phyloP scores from a whole-genome alignment of 2,888 invertebrate species.

The Drosophila mettleri region DNA sequence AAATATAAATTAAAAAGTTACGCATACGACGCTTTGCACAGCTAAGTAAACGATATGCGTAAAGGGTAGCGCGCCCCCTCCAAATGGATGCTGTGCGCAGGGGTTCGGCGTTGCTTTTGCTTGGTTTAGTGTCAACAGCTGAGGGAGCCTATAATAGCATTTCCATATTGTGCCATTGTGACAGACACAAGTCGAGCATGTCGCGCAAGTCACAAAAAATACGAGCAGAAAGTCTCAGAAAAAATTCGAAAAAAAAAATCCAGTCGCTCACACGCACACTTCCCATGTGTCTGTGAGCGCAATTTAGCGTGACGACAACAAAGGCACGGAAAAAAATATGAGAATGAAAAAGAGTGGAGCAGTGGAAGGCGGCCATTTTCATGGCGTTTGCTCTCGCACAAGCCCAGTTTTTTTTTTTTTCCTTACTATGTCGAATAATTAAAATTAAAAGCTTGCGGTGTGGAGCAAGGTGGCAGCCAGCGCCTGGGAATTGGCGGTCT shows the following conservation, averaged over 20 bases:
- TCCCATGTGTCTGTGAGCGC: conserved; percentile 7
- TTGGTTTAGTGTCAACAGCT: conserved; percentile 9
- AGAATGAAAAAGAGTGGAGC: background rate
- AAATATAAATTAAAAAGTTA: conserved; percentile 77
- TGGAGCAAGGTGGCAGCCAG: background rate
- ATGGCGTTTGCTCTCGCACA: conserved; percentile 5
- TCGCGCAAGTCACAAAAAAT: conserved; percentile 28
- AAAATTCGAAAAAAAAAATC: conserved; percentile 19
- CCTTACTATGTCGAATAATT: conserved; percentile 28
- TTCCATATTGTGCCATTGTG: conserved; percentile 71
- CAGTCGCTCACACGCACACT: conserved; percentile 1
- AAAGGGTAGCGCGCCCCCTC: background rate
- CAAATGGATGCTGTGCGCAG: background rate
- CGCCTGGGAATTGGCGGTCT: background rate
- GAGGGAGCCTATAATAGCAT: conserved; percentile 39
- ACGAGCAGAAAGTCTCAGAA: conserved; percentile 8
- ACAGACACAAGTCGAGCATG: conserved; percentile 46
- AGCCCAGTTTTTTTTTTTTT: conserved; percentile 6
- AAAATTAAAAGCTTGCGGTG: conserved; percentile 42
- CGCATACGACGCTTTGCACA: conserved; percentile 62
- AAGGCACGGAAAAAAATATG: conserved; percentile 30
- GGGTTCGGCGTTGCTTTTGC: background rate
- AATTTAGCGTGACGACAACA: conserved; percentile 68
- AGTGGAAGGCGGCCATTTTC: conserved; percentile 11
- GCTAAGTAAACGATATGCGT: conserved; percentile 17